A percentile compares a stretch with the other conserved stretches of the same genome.
Evolutionary conservation across 2,888 invertebrate genomes (phyloP).

Genomic region (Acleris holmiana): DNA sequence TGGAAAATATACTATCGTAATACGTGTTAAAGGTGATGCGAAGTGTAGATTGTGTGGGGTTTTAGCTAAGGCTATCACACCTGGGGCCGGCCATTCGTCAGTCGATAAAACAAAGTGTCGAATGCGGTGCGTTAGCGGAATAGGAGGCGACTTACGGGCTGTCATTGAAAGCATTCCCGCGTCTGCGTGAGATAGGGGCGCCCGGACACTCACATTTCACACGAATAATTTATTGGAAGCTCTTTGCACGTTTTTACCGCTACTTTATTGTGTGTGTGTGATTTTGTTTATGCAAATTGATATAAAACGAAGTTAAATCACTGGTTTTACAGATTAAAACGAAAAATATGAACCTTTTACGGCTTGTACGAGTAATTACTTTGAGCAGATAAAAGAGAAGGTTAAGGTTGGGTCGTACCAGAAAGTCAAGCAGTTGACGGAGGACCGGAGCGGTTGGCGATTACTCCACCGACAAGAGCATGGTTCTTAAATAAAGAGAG

Average conservation of each 20-base stretch:
- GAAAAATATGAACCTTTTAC: no score
- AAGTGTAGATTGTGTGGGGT: neutral
- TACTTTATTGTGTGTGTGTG: constrained; percentile 2
- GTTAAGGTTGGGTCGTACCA: no score
- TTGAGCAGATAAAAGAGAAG: no score
- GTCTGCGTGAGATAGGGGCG: constrained; percentile 22
- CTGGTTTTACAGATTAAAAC: no score
- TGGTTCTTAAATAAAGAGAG: no score
- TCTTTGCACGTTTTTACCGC: constrained; percentile 2
- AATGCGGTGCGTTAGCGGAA: constrained; percentile 46
- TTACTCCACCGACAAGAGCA: no score
- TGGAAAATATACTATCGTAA: constrained; percentile 1
- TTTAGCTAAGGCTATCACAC: constrained; percentile 50
- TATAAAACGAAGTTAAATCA: neutral
- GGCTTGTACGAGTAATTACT: no score
- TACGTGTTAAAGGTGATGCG: neutral
- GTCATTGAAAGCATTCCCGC: constrained; percentile 35
- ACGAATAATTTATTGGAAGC: constrained; percentile 9
- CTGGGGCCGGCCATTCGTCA: constrained; percentile 59
- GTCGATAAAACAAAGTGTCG: constrained; percentile 52
- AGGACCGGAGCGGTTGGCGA: no score
- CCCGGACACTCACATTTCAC: constrained; percentile 8
- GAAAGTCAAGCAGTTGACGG: no score
- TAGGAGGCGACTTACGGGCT: constrained; percentile 38
- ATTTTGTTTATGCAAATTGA: neutral